These are phyloP conservation scores for Gadus chalcogrammus DNA, from an alignment of 2,113 vertebrate species.

Conservation along the genomic window DNA sequence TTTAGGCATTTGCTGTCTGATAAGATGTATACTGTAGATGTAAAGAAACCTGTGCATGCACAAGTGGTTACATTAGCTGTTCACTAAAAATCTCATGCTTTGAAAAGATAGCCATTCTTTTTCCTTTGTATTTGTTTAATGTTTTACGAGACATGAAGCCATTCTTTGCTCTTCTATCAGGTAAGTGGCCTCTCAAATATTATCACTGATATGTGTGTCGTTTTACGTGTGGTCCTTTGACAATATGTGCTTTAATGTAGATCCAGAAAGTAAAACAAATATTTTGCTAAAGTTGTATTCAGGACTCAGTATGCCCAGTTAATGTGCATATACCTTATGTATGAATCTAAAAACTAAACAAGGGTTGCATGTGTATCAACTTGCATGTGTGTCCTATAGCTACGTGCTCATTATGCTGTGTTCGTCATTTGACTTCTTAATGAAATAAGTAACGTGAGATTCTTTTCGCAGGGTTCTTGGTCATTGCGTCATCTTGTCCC, in stretches of 20 bases:
- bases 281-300: no score
- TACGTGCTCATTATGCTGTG: no score
- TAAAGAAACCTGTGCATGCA: conserved; percentile 1
- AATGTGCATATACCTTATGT: no score
- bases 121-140: no score
- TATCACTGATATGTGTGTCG: background rate
- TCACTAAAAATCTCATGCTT: background rate
- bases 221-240: background rate
- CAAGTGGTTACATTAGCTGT: conserved; percentile 2
- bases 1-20: conserved; percentile 50
- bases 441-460: background rate
- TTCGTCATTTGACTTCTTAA: no score
- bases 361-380: no score
- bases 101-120: no score
- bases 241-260: no score
- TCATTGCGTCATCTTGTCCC: conserved; percentile 20
- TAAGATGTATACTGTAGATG: conserved; percentile 22
- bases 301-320: no score
- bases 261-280: no score
- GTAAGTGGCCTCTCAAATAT: conserved; percentile 45
- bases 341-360: no score
- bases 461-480: conserved; percentile 30
- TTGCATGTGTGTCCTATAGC: no score
- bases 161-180: conserved; percentile 46
- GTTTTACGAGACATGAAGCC: conserved; percentile 49